phyloP scores from a whole-genome alignment of 2,888 invertebrate species.

The Toxonevra muliebris region DNA sequence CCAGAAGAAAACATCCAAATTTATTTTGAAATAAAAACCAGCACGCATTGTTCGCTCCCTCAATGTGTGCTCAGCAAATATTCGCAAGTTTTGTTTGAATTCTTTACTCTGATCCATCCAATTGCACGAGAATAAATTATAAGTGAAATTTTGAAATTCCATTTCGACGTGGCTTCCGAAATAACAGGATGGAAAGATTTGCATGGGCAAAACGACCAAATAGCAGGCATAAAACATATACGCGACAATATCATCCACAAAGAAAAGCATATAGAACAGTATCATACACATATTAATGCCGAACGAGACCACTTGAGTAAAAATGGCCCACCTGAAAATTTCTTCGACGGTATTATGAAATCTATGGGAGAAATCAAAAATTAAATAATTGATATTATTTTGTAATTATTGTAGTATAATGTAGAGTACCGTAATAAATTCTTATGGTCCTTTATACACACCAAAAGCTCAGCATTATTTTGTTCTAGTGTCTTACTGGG shows the following conservation, averaged over 20 bases:
- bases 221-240: constrained; percentile 19
- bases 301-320: constrained; percentile 10
- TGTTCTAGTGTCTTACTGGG: background rate
- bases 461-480: constrained; percentile 19
- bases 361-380: background rate
- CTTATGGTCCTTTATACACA: constrained; percentile 33
- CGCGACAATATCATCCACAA: constrained; percentile 11
- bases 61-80: constrained; percentile 24
- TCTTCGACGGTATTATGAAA: constrained; percentile 9
- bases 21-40: constrained; percentile 22
- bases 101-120: constrained; percentile 21
- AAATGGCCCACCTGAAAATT: constrained; percentile 8
- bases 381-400: background rate
- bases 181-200: constrained; percentile 33
- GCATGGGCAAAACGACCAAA: constrained; percentile 22
- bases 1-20: constrained; percentile 23
- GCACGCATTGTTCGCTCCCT: background rate
- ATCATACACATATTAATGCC: constrained; percentile 25
- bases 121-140: constrained; percentile 32
- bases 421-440: constrained; percentile 11
- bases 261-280: constrained; percentile 26
- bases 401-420: background rate
- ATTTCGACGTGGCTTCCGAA: constrained; percentile 28
- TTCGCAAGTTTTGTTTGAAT: constrained; percentile 24
- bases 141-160: constrained; percentile 24